Evolutionary conservation across 2,113 vertebrate species (phyloP), one percentile per base, ranked within the genome.

Genomic region (Microcebus tavaratra): DNA sequence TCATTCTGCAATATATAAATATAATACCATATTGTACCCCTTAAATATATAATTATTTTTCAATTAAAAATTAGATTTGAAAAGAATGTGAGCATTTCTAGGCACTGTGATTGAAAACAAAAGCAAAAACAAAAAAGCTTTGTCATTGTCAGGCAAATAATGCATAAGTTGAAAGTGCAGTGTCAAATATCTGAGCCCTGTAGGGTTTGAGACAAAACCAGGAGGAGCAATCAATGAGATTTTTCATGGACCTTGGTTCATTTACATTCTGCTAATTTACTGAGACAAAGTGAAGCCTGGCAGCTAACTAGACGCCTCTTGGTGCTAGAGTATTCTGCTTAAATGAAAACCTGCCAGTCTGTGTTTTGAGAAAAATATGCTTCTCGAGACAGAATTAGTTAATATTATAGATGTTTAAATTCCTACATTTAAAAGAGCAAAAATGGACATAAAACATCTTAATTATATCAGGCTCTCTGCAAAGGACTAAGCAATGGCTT

Each of bases 371-470:
- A 59, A 97, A 95, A 96, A 85, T 91, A 61, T 72, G 27, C 42
- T 91, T 68, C 70, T 94, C 78, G 94, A 82, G 90, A 96, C 70
- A 72, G 31, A 80, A 95, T 76, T 96, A 85, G 90, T 92, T 90
- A 97, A 78, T 78, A 92, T 15, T 96, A 72, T 8, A 57, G 91
- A 76, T 91, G 75, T 87, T 95, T 92, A 95, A 72, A 95, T 76
- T 63, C 86, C 10, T 96, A 72, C 4, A 39, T 87, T 76, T 96
- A 59, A 97, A 96, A 29, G 31, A 55, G 63, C 39, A 91, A 96
- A 98, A 94, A 50, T n/a, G 1, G 9, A 27, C 34, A 73, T 89
- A 98, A 97, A 96, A 96, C 76, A 95, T n/a, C 90, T 92, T 96
- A 85, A 96, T 84, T 85, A 94, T 97, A 57, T 57, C 55, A 42